Evolutionary conservation across 2,113 vertebrate species (phyloP).

Genomic region (Eulemur rufifrons): DNA sequence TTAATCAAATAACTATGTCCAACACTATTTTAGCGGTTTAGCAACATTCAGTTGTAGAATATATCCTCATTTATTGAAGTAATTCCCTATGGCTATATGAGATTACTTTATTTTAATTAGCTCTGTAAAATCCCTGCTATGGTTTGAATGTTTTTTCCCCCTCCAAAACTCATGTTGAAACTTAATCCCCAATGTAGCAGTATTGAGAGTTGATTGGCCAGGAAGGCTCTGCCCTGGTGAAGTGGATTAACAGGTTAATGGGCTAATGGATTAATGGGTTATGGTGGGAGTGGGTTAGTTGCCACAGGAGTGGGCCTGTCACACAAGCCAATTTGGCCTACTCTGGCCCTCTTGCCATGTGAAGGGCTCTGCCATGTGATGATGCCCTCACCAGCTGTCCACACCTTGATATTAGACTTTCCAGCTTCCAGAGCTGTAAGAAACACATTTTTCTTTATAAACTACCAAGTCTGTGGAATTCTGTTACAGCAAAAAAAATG

Average conservation of each 20-base stretch:
- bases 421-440: neutral
- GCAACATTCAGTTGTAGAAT: neutral
- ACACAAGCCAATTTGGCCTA: neutral
- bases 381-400: neutral
- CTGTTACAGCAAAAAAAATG: neutral
- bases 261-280: neutral
- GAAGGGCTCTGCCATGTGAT: neutral
- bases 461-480: neutral
- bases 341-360: neutral
- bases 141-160: neutral
- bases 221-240: neutral
- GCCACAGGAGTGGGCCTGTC: neutral
- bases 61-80: neutral
- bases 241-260: neutral
- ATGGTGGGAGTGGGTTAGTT: neutral
- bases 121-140: neutral
- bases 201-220: neutral
- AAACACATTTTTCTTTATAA: neutral
- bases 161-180: neutral
- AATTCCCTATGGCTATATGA: neutral
- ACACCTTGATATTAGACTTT: neutral
- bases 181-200: neutral
- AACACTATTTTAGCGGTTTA: neutral
- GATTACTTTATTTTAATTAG: neutral
- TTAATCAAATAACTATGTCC: neutral